Conservation (phyloP, 1,140 invertebrate species). For the Gonioctena quinquepunctata region DNA sequence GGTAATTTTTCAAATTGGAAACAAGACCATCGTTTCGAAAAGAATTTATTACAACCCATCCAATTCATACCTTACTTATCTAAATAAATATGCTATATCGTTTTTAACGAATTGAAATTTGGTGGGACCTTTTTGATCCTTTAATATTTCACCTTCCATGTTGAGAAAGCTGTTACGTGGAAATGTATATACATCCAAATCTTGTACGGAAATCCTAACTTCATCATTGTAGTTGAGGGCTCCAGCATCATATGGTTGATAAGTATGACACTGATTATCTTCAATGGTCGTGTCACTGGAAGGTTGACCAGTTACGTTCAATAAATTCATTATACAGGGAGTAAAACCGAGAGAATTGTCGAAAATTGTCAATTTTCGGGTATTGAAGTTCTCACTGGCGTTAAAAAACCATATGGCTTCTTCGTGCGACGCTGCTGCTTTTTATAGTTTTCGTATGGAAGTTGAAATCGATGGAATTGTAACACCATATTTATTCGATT, state of each 20-base stretch:
- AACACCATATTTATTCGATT: no score
- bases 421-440: no score
- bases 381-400: no score
- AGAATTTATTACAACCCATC: slow-evolving; percentile 41
- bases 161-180: not conserved
- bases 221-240: slow-evolving; percentile 4
- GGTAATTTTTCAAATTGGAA: not conserved
- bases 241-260: slow-evolving; percentile 1
- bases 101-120: slow-evolving; percentile 51
- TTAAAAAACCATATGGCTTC: no score
- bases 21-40: not conserved
- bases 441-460: no score
- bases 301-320: not conserved
- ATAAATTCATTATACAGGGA: no score
- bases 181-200: slow-evolving; percentile 10
- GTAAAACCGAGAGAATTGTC: no score
- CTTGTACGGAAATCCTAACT: slow-evolving; percentile 5
- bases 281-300: not conserved
- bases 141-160: slow-evolving; percentile 38
- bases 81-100: slow-evolving; percentile 53
- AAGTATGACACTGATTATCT: not conserved
- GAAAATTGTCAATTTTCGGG: no score
- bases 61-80: slow-evolving; percentile 57
- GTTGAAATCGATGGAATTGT: no score
- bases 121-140: not conserved